Evolutionary conservation across 2,797 vertebrate genomes (phyloP).

Genomic region (Labeo calbasu): DNA sequence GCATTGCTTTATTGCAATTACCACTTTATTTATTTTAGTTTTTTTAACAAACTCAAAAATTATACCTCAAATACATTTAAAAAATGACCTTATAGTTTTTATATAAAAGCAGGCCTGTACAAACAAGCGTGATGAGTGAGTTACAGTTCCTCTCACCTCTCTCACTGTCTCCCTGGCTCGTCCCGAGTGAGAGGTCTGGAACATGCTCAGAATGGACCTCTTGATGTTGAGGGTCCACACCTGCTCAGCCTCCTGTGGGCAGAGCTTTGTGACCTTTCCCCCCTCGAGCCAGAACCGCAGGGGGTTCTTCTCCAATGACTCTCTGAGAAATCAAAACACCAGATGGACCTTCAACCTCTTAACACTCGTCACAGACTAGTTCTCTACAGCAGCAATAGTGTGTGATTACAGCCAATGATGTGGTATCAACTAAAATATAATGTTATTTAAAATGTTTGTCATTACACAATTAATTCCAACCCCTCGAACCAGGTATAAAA

Average conservation of each 20-base stretch:
- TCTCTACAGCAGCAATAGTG: not conserved
- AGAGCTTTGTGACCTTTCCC: slow-evolving; percentile 85
- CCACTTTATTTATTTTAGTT: not conserved
- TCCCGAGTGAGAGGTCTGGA: slow-evolving; percentile 77
- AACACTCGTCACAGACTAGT: not conserved
- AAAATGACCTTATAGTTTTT: not conserved
- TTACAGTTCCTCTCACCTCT: slow-evolving; percentile 78
- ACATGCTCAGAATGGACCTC: slow-evolving; percentile 85
- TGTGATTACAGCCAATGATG: not conserved
- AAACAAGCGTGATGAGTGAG: too few relatives aligned
- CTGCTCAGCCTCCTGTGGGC: slow-evolving; percentile 79
- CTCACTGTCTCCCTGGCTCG: slow-evolving; percentile 67
- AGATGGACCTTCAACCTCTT: slow-evolving; percentile 56
- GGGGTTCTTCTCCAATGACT: slow-evolving; percentile 79
- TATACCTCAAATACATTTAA: not conserved
- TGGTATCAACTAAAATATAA: not conserved
- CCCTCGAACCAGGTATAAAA: not conserved
- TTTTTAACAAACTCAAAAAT: not conserved
- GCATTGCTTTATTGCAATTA: not conserved
- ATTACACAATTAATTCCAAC: not conserved
- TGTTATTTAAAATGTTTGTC: not conserved
- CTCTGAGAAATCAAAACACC: slow-evolving; percentile 84
- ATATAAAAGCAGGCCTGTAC: not conserved
- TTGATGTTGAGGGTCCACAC: slow-evolving; percentile 89
- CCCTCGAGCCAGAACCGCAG: slow-evolving; percentile 83